Percentiles rank a stretch among this genome's conserved stretches.
Evolutionary conservation across 2,888 invertebrate genomes (phyloP).

Genomic region (Hypena proboscidalis): DNA sequence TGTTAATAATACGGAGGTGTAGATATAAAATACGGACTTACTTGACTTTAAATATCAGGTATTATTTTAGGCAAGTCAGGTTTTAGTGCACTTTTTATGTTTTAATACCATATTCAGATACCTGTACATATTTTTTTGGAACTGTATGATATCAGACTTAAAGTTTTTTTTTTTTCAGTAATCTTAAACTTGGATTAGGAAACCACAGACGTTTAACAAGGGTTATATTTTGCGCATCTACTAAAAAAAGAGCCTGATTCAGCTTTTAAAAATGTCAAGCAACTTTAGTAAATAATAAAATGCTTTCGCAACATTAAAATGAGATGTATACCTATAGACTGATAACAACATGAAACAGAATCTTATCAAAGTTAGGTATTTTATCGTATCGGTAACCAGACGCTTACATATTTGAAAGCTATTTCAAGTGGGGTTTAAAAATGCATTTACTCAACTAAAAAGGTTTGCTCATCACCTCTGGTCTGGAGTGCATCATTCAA

Average conservation of each 20-base stretch:
- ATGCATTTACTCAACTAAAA: constrained; percentile 2
- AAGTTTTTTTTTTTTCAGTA: too few species aligned
- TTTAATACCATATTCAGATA: constrained; percentile 4
- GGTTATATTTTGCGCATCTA: too few species aligned
- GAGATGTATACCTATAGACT: too few species aligned
- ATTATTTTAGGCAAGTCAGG: constrained; percentile 56
- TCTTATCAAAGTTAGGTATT: too few species aligned
- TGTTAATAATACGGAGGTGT: constrained; percentile 70
- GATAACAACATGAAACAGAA: too few species aligned
- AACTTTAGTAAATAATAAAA: too few species aligned
- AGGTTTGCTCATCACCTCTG: constrained; percentile 42
- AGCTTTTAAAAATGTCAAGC: too few species aligned
- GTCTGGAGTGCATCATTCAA: constrained; percentile 54
- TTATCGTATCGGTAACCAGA: too few species aligned
- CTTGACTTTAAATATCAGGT: constrained; percentile 63
- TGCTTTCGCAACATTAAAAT: too few species aligned
- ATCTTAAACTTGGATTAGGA: too few species aligned
- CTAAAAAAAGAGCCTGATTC: too few species aligned
- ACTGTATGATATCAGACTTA: constrained; percentile 10
- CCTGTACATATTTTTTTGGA: constrained; percentile 6
- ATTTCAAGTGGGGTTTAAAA: not conserved
- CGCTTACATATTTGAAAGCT: not conserved
- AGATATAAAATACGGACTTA: constrained; percentile 68
- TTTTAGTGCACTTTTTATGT: constrained; percentile 39
- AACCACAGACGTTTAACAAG: too few species aligned